phyloP scores from a whole-genome alignment of 2,113 vertebrate genomes.

The Garra rufa region DNA sequence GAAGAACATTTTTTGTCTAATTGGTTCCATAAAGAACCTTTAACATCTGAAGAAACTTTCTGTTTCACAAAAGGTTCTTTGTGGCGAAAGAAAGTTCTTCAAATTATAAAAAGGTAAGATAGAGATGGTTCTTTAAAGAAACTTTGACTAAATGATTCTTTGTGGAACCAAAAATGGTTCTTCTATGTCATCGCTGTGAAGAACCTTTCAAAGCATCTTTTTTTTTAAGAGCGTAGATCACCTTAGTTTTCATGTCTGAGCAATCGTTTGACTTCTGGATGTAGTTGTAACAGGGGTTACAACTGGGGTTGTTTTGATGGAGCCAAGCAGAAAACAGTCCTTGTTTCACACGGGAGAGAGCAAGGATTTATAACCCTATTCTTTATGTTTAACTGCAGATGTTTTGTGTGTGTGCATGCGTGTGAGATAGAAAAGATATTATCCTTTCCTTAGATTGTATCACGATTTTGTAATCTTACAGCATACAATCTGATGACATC shows the following conservation, averaged over 20 bases:
- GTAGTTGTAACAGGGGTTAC: constrained; percentile 42
- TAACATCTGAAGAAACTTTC: too few species aligned
- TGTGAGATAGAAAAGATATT: neutral
- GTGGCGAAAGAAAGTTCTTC: too few species aligned
- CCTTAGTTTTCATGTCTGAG: neutral
- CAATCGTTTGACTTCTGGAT: neutral
- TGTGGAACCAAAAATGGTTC: too few species aligned
- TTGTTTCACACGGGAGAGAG: neutral
- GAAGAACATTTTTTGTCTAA: too few species aligned
- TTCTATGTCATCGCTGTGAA: too few species aligned
- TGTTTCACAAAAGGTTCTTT: too few species aligned
- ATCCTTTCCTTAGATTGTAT: neutral
- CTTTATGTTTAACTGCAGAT: constrained; percentile 27
- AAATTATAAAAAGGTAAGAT: too few species aligned
- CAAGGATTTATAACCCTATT: constrained; percentile 15
- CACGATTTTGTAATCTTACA: neutral
- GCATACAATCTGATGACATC: neutral
- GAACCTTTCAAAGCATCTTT: too few species aligned
- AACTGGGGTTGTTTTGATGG: constrained; percentile 24
- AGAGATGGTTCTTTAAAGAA: too few species aligned
- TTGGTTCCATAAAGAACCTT: too few species aligned
- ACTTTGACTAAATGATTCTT: too few species aligned
- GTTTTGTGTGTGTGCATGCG: neutral
- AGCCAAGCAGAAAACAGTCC: neutral
- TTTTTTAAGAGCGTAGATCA: too few species aligned